Evolutionary conservation across 2,113 vertebrate species (phyloP), one percentile per base, ranked within the genome.

Genomic region (Centropus unirufus): DNA sequence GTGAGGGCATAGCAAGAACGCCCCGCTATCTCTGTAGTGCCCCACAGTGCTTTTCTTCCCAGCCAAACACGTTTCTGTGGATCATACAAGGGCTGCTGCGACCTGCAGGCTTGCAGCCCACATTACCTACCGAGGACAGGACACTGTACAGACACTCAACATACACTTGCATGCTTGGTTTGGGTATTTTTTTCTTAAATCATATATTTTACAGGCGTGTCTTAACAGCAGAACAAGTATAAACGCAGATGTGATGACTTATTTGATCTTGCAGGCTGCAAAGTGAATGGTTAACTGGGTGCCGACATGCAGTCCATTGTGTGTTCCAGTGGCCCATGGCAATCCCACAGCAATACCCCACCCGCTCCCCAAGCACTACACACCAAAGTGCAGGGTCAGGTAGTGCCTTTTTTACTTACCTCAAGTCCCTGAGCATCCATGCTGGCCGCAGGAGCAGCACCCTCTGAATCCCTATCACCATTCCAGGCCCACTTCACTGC

Each of bases 341-440:
- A 59, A 18, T 21, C 40, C 44, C 0, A 1, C 36, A 46, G 54
- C 3, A 0, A 29, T 24, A 21, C 17, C 49, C 21, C 34, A 12
- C 32, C 46, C 64, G 32, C 29, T 70, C 36, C 54, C 46, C 23
- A 30, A 8, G 40, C 19, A 44, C 59, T 11, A 9, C 12, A 20
- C 7, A 26, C 12, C 7, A 7, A 13, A 20, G 8, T 5, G 3
- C 5, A 55, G 32, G 11, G 30, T 29, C 0, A 0, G 11, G 4
- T 14, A 11, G 11, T 46, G 18, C 6, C 30, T 44, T 44, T 73
- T 34, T 15, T 40, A 46, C 9, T n/a, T 36, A 8, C 27, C n/a
- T 19, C 47, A 15, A 20, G 20, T 27, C 5, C 7, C 8, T 0
- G 0, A 23, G 47, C 2, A 17, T 58, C 47, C 46, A 14, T 46